Base-by-base conservation (phyloP, 2,888 invertebrate genomes). In the Sipunculus nudus region DNA sequence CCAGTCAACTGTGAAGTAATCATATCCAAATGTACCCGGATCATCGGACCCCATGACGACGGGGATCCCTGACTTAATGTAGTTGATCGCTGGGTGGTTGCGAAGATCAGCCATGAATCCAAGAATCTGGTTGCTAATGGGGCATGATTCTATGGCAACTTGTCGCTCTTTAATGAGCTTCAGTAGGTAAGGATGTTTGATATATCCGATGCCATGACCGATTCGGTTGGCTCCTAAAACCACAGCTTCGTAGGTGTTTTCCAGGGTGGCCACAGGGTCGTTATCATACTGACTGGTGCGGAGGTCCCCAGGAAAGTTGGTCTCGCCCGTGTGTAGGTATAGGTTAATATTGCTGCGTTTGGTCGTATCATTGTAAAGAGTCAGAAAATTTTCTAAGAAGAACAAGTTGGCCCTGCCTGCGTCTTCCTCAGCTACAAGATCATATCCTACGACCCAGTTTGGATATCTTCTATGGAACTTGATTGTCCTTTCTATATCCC, bases 1-100 rank as follows among this genome's bases (percentile, higher is more conserved):
- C 68, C 65, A 73, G 48, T 73, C 73, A 2, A 70, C 54, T 10
- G 68, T 71, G 41, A 71, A 61, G 49, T 71, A 59, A 48, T 73
- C 68, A 48, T 64, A 68, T n/a, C 73, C 73, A 53, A 73, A 72
- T 28, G 61, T 70, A 16, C 73, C 73, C 6, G 73, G 70, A 54
- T 73, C 73, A 45, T 73, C 73, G 8, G 72, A 47, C 31, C 67
- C 67, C 19, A 73, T 49, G 4, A 73, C 65, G n/a, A 73, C 59
- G 10, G 69, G 65, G 21, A 72, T 53, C 13, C 72, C 73, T 19
- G 32, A 43, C 19, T 65, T 48, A 53, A 60, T 48, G 45, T 67
- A 66, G 43, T 48, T 41, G 16, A 67, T 53, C n/a, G 61, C 72
- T 29, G 71, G 71, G 54, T 73, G 72, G 47, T 63, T 68, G 4